Evolutionary conservation across 2,888 invertebrate species (phyloP), one percentile per base, ranked within the genome.

Genomic region (Acleris holmiana): DNA sequence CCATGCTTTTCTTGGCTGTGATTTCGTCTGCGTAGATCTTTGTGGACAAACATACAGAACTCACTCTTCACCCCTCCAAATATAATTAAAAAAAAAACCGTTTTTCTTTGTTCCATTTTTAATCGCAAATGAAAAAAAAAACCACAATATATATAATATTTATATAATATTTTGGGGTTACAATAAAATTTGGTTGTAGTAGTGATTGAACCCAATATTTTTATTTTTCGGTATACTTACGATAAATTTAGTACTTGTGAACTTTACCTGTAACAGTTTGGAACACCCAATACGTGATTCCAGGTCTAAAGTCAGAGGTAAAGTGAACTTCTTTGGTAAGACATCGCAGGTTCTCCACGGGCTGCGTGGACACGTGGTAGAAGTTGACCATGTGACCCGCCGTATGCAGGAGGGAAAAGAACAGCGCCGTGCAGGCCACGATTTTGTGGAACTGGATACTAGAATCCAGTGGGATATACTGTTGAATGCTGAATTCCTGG

Each of bases 361-460:
- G 98, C 80, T 99, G 99, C 0, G 98, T 99, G 4, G 98, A 98
- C 0, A 99, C 97, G 80, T 99, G 99, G 84, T 99, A 99, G 88
- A 99, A 99, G 88, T 99, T 99, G 40, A 99, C 97, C 82, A 99
- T 96, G 78, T 99, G 99, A 0, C 99, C 99, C 2, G 98, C 96
- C 0, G 98, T 97, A 81, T 99, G 99, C 0, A 98, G 93, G 1
- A 98, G 91, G 0, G 98, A 97, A 88, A 99, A 99, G 89, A 99
- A 98, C 0, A 98, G 90, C 0, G 98, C 98, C 0, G 99, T 99
- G 74, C 98, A 97, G 0, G 99, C 99, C 0, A 98, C 98, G 61
- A 99, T 98, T 90, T 99, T 99, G 86, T 99, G 99, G 84, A 99
- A 99, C 79, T 98, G 98, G 61, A 99, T 98, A 78, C 99, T 98